Base-by-base conservation (phyloP, 2,888 invertebrate species). In the Lepidochrysops patricia region DNA sequence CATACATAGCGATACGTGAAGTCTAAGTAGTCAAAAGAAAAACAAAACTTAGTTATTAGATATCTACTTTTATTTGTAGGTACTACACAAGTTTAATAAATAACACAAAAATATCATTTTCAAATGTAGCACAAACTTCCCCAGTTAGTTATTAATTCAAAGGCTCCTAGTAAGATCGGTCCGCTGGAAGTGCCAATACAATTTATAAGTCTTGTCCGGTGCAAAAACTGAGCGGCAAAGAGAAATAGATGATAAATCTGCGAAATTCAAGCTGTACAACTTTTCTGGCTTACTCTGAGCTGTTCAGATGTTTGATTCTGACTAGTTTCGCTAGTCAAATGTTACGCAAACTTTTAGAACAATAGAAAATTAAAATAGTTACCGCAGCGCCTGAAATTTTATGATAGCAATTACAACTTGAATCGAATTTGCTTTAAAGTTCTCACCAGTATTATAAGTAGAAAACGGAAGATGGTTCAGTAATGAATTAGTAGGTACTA, bases 181-280 rank as follows among this genome's bases (percentile, higher is more conserved):
- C 61, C 49, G 23, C 27, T 57, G 56, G 71, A 71, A 75, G 75
- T 71, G 77, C 75, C 77, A 76, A 76, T 77, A 79, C 76, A 77
- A 76, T 78, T 82, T 79, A 75, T 78, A 77, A 84, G 79, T 82
- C 82, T 72, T 69, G 81, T 84, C 84, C 85, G 85, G 84, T 85
- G 80, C 77, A 80, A 82, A 81, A 81, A 80, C 76, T 80, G 74
- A 66, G 72, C 64, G 72, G 70, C 71, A 72, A 72, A 76, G 72
- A 74, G 76, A 73, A 77, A 73, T 71, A 76, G 76, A 75, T 75
- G 74, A 75, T 77, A 74, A 80, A 79, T 80, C 80, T 76, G 75
- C 73, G 76, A 78, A 81, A 83, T 81, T 80, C 74, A 79, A 83
- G 82, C 77, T 74, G 68, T 63, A 64, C 67, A 80, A 82, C 73